phyloP scores from a whole-genome alignment of 2,888 invertebrate genomes.

The Monopis laevigella region DNA sequence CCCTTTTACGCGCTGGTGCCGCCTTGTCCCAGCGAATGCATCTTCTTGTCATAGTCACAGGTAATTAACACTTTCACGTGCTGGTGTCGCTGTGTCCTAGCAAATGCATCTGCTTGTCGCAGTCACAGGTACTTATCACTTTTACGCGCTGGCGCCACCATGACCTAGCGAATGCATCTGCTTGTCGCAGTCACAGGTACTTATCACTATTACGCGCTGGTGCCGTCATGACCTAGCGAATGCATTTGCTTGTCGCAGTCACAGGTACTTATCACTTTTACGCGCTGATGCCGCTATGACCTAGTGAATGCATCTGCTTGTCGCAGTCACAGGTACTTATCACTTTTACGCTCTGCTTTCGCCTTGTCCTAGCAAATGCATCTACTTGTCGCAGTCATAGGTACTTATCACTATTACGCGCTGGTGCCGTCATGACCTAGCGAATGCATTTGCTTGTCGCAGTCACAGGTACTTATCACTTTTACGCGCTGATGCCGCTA shows the following conservation, averaged over 20 bases:
- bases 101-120: not conserved
- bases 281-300: too few species aligned
- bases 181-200: constrained; percentile 87
- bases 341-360: too few species aligned
- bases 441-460: constrained; percentile 87
- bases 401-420: constrained; percentile 23
- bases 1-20: constrained; percentile 62
- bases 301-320: too few species aligned
- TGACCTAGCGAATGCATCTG: constrained; percentile 88
- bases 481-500: constrained; percentile 59
- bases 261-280: too few species aligned
- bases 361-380: not conserved
- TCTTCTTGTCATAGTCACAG: constrained; percentile 87
- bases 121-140: not conserved
- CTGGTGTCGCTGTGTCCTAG: not conserved
- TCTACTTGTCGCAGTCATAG: not conserved
- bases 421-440: constrained; percentile 75
- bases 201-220: too few species aligned
- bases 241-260: too few species aligned
- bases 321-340: too few species aligned
- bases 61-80: constrained; percentile 43
- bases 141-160: constrained; percentile 66
- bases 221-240: too few species aligned
- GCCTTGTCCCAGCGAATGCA: constrained; percentile 83
- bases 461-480: constrained; percentile 74